Base-by-base conservation (phyloP, 2,113 vertebrate species). In the Gymnogyps californianus region DNA sequence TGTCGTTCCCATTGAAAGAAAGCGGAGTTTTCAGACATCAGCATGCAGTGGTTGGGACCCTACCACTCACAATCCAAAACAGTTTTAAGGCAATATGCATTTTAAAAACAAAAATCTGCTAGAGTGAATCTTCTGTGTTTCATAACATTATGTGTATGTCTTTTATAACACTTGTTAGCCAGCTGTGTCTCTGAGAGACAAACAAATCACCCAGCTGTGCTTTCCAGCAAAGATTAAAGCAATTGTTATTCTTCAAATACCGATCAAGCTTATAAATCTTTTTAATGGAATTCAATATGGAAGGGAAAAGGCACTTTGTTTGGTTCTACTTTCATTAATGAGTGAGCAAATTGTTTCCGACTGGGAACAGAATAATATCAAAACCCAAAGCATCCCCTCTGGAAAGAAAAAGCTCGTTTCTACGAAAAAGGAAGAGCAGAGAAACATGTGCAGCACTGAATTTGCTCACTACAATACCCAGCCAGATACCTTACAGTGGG, bases 141-240 rank as follows among this genome's bases (percentile, higher is more conserved):
- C 7, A 1, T 89, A 81, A 74, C 34, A n/a, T 71, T 57, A 12
- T 59, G 38, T 76, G 9, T 82, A 36, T 49, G 44, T 70, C 65
- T 90, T 82, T 42, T 46, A 0, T 74, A 85, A 69, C 51, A 31
- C 38, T 86, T 74, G 72, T 77, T 89, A 92, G 69, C 71, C 40
- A 81, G 76, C 69, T 8, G 4, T 55, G 83, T 51, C 79, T 83
- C 74, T 49, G n/a, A 40, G 80, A 96, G 85, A 80, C 59, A 92
- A 95, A 74, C 77, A 87, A 87, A 95, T 84, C 46, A 42, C 44
- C 58, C 81, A 70, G 67, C 47, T 4, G 0, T 42, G 62, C 77
- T 91, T 87, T 76, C 71, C 84, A 91, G 59, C 49, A 59, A 91
- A 93, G 90, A 90, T 92, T 92, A 95, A 95, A 96, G 78, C 57